Conservation (phyloP, 2,113 vertebrate genomes). For the Lagopus leucura region DNA sequence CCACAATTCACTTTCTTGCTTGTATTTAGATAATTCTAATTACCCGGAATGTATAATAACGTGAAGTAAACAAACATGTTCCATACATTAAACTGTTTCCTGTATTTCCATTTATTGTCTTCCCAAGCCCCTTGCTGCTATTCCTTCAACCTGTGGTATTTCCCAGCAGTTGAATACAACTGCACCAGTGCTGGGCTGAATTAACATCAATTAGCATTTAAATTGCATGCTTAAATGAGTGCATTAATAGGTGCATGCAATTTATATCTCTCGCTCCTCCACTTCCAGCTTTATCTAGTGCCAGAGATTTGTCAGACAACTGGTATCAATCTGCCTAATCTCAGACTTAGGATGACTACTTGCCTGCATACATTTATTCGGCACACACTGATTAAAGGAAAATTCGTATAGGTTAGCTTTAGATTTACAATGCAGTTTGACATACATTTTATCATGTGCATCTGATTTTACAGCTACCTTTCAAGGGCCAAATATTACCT, state of each 20-base stretch:
- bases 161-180: constrained; percentile 3
- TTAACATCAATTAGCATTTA: constrained; percentile 73
- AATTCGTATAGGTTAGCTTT: constrained; percentile 25
- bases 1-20: not conserved
- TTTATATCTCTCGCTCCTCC: constrained; percentile 39
- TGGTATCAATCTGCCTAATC: constrained; percentile 55
- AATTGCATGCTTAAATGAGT: constrained; percentile 57
- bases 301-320: constrained; percentile 49
- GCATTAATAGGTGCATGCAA: constrained; percentile 36
- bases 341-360: constrained; percentile 43
- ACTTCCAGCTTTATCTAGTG: constrained; percentile 32
- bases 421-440: constrained; percentile 38
- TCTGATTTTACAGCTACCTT: constrained; percentile 30
- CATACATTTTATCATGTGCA: constrained; percentile 13
- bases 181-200: constrained; percentile 18
- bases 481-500: constrained; percentile 27
- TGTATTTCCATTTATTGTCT: not conserved
- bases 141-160: not conserved
- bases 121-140: not conserved
- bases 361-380: constrained; percentile 10
- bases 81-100: not conserved
- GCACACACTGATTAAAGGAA: constrained; percentile 30
- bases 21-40: not conserved
- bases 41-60: not conserved
- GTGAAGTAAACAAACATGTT: not conserved